Evolutionary conservation across 2,113 vertebrate species (phyloP), one percentile per base, ranked within the genome.

Genomic region (Taurulus bubalis): DNA sequence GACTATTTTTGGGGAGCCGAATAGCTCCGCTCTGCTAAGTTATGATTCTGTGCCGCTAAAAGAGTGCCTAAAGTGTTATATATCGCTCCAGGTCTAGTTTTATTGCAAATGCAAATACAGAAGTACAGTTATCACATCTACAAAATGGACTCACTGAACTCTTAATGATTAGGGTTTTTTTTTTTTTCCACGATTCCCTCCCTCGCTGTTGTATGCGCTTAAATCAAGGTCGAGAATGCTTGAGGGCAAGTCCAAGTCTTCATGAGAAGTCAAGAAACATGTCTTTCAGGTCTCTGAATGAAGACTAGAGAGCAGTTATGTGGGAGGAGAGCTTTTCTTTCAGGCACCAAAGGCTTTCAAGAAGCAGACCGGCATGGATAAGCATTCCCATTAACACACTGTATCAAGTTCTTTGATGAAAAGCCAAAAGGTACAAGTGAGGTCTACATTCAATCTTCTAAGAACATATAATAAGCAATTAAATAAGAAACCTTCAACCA

Each of bases 1-100:
- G 73, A 67, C 62, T 79, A 71, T 79, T 89, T 83, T 83, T 26
- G 40, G 6, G 55, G 18, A 78, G n/a, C 45, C 16, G 0, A 80
- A 75, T 30, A 20, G 26, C 42, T 85, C 30, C 40, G 18, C 36
- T 63, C n/a, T 30, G 55, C 45, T 75, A 53, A 84, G 67, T 75
- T 73, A 68, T 74, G 67, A 78, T 51, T 77, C 18, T 24, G 20
- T 80, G 16, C 42, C 24, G 30, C 56, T 59, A 16, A 28, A 66
- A 63, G 66, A 28, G 16, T 11, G 40, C 55, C 32, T 45, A 20
- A n/a, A 58, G 45, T 75, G 58, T 75, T 72, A 47, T 64, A 26
- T 7, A 74, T 69, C 69, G 74, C 30, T 32, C 34, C 8, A 34
- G 15, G 4, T 47, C 30, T 30, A 36, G 28, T 30, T 85, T 45